A percentile compares a stretch with the other conserved stretches of the same genome.
Conservation (phyloP, 2,888 invertebrate genomes). For the Celastrina argiolus region DNA sequence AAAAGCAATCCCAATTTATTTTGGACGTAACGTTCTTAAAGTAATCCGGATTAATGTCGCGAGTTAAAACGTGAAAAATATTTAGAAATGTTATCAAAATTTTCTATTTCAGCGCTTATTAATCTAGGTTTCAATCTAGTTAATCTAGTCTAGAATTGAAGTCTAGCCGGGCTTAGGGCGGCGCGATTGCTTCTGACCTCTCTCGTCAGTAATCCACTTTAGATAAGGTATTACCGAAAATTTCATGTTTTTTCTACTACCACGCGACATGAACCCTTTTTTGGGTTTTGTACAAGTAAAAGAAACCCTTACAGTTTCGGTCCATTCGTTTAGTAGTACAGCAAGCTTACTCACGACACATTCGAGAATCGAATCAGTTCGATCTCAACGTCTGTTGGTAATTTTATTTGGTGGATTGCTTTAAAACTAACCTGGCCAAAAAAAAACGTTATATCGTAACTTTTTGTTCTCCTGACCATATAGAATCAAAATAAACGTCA, state of each 20-base stretch:
- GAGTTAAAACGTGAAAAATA: not conserved
- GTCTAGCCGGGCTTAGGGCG: constrained; percentile 14
- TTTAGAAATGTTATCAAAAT: constrained; percentile 5
- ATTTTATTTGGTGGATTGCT: too few relatives aligned
- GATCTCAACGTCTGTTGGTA: too few relatives aligned
- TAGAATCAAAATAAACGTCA: too few relatives aligned
- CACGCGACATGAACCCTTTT: not conserved
- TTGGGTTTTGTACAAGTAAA: not conserved
- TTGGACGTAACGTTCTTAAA: not conserved
- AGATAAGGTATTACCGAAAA: constrained; percentile 8
- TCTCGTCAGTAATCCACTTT: constrained; percentile 1
- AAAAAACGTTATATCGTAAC: too few relatives aligned
- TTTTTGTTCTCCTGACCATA: too few relatives aligned
- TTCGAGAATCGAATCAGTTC: too few relatives aligned
- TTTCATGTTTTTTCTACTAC: too few relatives aligned
- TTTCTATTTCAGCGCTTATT: constrained; percentile 19
- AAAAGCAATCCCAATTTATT: not conserved
- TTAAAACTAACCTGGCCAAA: too few relatives aligned
- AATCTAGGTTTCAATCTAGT: constrained; percentile 19
- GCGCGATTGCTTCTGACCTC: constrained; percentile 11
- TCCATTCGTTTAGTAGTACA: too few relatives aligned
- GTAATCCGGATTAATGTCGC: constrained; percentile 3
- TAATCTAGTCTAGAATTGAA: constrained; percentile 19
- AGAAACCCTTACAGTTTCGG: too few relatives aligned
- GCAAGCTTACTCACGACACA: too few relatives aligned